Conservation (phyloP, 2,888 invertebrate genomes). For the Linhomoeus sp. region DNA sequence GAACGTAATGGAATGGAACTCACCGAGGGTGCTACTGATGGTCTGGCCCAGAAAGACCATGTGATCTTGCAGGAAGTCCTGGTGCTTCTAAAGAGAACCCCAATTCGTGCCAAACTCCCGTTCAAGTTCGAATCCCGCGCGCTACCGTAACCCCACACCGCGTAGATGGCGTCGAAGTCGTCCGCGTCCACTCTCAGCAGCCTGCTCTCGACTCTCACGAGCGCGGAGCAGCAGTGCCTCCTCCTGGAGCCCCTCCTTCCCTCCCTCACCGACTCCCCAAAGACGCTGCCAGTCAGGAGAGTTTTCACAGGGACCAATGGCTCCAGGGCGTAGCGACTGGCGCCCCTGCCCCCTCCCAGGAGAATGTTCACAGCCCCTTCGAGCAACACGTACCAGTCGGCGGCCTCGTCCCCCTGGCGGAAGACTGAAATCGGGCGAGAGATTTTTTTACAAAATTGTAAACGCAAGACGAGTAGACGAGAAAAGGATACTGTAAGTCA, state of each 20-base stretch:
- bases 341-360: not conserved
- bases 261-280: not conserved
- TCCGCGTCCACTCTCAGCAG: slow-evolving; percentile 23
- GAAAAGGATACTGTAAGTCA: no score
- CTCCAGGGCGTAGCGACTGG: slow-evolving; percentile 4
- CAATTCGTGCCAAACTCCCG: no score
- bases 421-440: slow-evolving; percentile 41
- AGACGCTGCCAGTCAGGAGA: not conserved
- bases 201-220: not conserved
- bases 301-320: not conserved
- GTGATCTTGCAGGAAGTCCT: not conserved
- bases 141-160: no score
- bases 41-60: not conserved
- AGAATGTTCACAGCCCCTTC: slow-evolving; percentile 45
- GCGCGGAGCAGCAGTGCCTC: slow-evolving; percentile 1
- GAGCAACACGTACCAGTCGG: slow-evolving; percentile 58
- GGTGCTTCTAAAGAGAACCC: not conserved
- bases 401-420: slow-evolving; percentile 50
- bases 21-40: no score
- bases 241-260: not conserved
- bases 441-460: slow-evolving; percentile 43
- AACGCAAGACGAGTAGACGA: no score
- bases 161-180: slow-evolving; percentile 29
- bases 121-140: no score
- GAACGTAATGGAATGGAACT: no score